Base-by-base conservation (phyloP, 2,888 invertebrate species). In the Sphecodes monilicornis region DNA sequence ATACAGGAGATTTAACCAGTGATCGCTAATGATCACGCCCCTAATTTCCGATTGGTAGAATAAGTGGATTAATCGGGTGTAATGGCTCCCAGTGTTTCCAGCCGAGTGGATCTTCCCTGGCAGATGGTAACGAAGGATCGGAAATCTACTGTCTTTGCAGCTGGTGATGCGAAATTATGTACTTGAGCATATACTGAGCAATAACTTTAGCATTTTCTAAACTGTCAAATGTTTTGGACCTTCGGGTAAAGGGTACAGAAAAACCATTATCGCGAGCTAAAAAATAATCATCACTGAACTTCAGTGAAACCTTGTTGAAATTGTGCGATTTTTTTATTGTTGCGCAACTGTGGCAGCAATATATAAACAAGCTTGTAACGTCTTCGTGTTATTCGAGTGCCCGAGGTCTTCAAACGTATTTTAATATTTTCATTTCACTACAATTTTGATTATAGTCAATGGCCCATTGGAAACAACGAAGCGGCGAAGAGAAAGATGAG, bases 1-100 rank as follows among this genome's bases (percentile, higher is more conserved):
- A 29, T 60, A 60, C 29, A 29, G 29, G 60, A 60, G 29, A 29
- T 60, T 60, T 60, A 60, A 60, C 50, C 60, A 60, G 60, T 60
- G 60, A 32, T 18, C 32, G 64, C 32, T 64, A 32, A 32, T 22
- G 32, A 64, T 32, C 64, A 64, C 32, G 32, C 18, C 32, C 22
- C 64, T 64, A 64, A 32, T 32, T 64, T 64, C 64, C 32, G 60
- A 60, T 60, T 60, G 60, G 32, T 64, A 32, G 32, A 64, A 64
- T 32, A 29, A 64, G 32, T 64, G 64, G 29, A 32, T 29, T 32
- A 64, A 60, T 60, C 29, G 60, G 22, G 18, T 32, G 32, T 64
- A 64, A 64, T 64, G 32, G 22, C 64, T 64, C 32, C 64, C 32
- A 64, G 29, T 22, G 64, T 32, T 64, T 32, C 64, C 29, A 29